Percentiles rank a stretch among this genome's conserved stretches.
These are phyloP conservation scores for Zaprionus lineosus DNA, from an alignment of 2,888 invertebrate species.

Conservation along the genomic window DNA sequence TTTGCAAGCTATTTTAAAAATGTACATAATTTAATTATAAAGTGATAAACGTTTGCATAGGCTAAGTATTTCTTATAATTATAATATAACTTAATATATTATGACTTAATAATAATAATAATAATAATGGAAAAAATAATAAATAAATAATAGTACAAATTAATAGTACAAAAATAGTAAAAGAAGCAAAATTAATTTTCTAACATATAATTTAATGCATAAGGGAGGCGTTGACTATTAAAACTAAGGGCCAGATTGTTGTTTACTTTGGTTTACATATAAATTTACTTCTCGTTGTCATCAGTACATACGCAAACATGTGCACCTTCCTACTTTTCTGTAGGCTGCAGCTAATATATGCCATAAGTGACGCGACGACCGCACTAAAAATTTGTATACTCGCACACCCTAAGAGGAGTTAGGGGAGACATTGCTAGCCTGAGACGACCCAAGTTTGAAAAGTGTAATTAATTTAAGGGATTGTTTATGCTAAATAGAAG, in stretches of 20 bases:
- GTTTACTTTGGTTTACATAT: conserved; percentile 54
- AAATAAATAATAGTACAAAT: too few species aligned
- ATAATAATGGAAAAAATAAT: too few species aligned
- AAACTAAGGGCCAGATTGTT: conserved; percentile 42
- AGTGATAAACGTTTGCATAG: too few species aligned
- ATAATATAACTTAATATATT: too few species aligned
- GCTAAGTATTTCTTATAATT: too few species aligned
- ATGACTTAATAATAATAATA: too few species aligned
- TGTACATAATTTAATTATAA: too few species aligned
- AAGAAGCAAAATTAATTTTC: conserved; percentile 75
- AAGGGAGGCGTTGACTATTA: conserved; percentile 33
- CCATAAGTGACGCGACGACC: conserved; percentile 52
- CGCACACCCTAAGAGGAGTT: too few species aligned
- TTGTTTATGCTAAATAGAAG: conserved; percentile 74
- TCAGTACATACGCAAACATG: too few species aligned
- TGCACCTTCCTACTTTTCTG: too few species aligned
- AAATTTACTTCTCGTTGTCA: conserved; percentile 65
- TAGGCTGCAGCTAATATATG: conserved; percentile 76
- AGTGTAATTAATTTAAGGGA: conserved; percentile 79
- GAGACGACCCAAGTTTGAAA: conserved; percentile 47
- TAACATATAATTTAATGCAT: conserved; percentile 80
- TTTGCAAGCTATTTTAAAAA: too few species aligned
- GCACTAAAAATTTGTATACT: conserved; percentile 65
- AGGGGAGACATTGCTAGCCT: too few species aligned
- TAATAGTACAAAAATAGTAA: conserved; percentile 17